phyloP scores from a whole-genome alignment of 2,797 vertebrate species.

The Petrocephalus schoutedeni region DNA sequence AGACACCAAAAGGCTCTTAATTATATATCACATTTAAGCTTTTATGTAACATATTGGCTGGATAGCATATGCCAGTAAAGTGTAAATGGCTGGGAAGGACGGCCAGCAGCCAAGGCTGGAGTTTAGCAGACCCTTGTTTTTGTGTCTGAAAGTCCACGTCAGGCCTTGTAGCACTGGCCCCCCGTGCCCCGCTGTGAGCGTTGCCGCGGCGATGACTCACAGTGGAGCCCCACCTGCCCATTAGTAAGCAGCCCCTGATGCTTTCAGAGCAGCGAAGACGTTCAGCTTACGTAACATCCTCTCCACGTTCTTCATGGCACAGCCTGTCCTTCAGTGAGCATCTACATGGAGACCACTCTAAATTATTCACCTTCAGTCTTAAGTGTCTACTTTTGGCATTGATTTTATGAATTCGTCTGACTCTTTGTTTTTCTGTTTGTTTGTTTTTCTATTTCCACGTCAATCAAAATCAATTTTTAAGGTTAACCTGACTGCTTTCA shows the following conservation, averaged over 20 bases:
- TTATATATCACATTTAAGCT: background rate
- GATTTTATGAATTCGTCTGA: background rate
- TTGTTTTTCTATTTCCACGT: background rate
- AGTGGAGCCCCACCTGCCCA: background rate
- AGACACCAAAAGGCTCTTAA: background rate
- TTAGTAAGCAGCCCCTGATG: slow-evolving; percentile 3
- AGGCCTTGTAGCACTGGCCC: background rate
- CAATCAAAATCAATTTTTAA: background rate
- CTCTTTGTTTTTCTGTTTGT: background rate
- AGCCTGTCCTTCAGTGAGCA: background rate
- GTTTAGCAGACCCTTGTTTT: background rate
- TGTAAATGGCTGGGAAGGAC: background rate
- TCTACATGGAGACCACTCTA: background rate
- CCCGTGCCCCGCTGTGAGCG: background rate
- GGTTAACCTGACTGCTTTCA: background rate
- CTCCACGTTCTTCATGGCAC: background rate
- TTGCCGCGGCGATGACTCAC: slow-evolving; percentile 16
- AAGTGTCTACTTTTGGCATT: background rate
- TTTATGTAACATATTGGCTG: background rate
- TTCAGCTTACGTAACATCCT: slow-evolving; percentile 8
- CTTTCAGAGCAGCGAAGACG: background rate
- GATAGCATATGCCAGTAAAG: background rate
- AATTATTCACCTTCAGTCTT: slow-evolving; percentile 27
- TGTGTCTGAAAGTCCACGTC: background rate
- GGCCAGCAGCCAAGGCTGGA: background rate